These are phyloP conservation scores for Lasius fuliginosus DNA, from an alignment of 2,888 invertebrate genomes.

Conservation along the genomic window DNA sequence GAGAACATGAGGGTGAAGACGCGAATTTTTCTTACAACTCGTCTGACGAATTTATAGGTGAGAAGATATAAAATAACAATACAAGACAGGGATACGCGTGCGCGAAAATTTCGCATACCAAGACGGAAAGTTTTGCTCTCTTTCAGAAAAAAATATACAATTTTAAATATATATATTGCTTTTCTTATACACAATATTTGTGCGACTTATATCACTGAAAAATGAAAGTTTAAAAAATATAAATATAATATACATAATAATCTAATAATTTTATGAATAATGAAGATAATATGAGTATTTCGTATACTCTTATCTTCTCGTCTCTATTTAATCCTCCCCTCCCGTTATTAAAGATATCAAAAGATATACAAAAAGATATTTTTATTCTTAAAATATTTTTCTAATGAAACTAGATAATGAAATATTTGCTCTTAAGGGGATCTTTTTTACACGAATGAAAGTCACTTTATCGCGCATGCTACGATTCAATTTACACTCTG, in stretches of 20 bases:
- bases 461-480: not conserved
- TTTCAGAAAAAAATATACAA: not conserved
- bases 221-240: not conserved
- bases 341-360: not conserved
- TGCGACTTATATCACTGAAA: not conserved
- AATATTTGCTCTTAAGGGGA: not conserved
- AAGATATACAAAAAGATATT: not conserved
- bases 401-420: not conserved
- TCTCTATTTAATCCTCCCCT: not conserved
- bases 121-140: not conserved
- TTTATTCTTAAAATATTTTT: not conserved
- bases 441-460: not conserved
- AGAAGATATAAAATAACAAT: not conserved
- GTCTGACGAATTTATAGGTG: conserved; percentile 28
- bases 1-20: not conserved
- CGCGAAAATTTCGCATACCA: not conserved
- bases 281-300: not conserved
- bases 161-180: not conserved
- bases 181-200: not conserved
- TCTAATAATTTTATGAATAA: not conserved
- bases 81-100: not conserved
- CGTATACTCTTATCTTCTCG: not conserved
- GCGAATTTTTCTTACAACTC: conserved; percentile 23
- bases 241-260: not conserved
- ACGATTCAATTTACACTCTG: not conserved